A percentile compares a stretch with the other conserved stretches of the same genome.
Evolutionary conservation across 2,113 vertebrate genomes (phyloP).

Genomic region (Gopherus flavomarginatus): DNA sequence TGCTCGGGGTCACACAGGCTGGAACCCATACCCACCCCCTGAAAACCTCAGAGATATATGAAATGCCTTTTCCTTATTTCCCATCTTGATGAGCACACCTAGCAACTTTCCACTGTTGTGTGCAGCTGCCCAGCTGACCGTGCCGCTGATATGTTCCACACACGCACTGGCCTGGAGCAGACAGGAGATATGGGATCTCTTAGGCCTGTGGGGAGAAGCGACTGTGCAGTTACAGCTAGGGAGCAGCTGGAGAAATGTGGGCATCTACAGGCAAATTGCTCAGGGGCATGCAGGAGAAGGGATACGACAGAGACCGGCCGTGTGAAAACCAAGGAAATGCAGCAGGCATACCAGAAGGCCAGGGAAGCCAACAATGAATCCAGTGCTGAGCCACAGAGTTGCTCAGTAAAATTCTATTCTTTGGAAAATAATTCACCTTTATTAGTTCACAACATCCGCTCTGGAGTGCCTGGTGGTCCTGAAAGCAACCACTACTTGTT

Average conservation of each 20-base stretch:
- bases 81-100: background rate
- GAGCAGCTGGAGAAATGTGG: background rate
- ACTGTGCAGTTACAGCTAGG: background rate
- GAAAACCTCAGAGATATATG: background rate
- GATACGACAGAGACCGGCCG: background rate
- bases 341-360: no score
- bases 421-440: no score
- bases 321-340: background rate
- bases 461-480: no score
- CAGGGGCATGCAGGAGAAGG: background rate
- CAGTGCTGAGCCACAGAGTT: no score
- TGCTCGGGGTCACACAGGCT: background rate
- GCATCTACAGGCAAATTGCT: no score
- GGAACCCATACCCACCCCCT: background rate
- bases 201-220: background rate
- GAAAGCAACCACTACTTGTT: no score
- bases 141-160: background rate
- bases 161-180: no score
- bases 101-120: background rate
- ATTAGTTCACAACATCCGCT: no score
- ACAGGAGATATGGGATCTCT: no score
- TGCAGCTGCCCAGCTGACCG: background rate
- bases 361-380: no score
- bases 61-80: background rate
- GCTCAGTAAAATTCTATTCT: no score